Base-by-base conservation (phyloP, 1,140 invertebrate species). In the Anadara kagoshimensis region DNA sequence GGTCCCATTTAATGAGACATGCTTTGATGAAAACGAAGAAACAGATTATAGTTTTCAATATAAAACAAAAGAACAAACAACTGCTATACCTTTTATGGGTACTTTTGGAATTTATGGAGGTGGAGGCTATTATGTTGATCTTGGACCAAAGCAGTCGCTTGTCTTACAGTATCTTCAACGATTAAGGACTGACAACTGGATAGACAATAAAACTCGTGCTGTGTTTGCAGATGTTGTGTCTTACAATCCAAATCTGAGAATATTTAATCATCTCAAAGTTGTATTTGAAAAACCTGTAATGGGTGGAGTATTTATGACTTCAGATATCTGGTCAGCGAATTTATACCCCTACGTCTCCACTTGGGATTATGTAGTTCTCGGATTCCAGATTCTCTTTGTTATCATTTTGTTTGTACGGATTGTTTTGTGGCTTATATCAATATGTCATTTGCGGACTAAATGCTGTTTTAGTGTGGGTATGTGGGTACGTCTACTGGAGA, bases 141-240 rank as follows among this genome's bases (percentile, higher is more conserved):
- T 82, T 26, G 73, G 72, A 18, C 74, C 68, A 20, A 69, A 73
- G 14, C 62, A 72, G 57, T 62, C 49, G 3, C 18, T 65, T 18
- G 79, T 69, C 11, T n/a, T 22, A 16, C 66, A 75, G 8, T 83
- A 82, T 63, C 67, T 91, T 10, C 68, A 78, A 5, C 47, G 71
- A 10, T 73, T 91, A 12, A 64, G 88, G 58, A 69, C 69, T 8
- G 45, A 83, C 54, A 66, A 84, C 20, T 92, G 91, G 91, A 86
- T 91, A 12, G 90, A 92, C 76, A 59, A 81, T 24, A 61, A 85
- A 18, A 91, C 91, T 1, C 77, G 91, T 75, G 91, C 90, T 5
- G 80, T 92, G 12, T 86, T 91, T 62, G 79, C 90, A 16, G 90
- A 92, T 73, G 88, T 91, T 67, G 88, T 90, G 10, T 78, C 89